These are phyloP conservation scores for Rhinopomastus cyanomelas DNA, from an alignment of 2,113 vertebrate species.

Conservation along the genomic window DNA sequence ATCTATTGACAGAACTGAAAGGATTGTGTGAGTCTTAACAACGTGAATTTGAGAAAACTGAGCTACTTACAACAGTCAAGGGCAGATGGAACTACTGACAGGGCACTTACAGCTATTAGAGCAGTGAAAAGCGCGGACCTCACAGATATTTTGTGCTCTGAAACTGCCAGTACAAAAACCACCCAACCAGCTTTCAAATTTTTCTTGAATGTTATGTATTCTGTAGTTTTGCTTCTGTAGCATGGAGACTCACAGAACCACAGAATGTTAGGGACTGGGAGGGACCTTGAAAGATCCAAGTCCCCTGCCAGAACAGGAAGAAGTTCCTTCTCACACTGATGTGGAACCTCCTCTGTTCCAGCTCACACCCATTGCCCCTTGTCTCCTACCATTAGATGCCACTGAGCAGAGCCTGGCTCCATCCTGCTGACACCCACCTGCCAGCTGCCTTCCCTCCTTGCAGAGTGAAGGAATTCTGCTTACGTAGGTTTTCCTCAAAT, in stretches of 20 bases:
- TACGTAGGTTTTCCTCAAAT: neutral
- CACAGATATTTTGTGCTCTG: neutral
- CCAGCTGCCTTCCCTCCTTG: neutral
- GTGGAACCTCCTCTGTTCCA: no score
- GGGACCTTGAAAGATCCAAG: no score
- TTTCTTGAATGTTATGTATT: neutral
- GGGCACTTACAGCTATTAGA: neutral
- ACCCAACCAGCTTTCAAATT: neutral
- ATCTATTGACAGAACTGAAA: slow-evolving; percentile 1
- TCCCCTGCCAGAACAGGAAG: no score
- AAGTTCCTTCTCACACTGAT: no score
- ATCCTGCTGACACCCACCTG: no score
- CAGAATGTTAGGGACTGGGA: no score
- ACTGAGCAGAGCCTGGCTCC: no score
- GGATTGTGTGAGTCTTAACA: slow-evolving; percentile 2
- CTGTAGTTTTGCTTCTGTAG: neutral
- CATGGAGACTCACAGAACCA: neutral
- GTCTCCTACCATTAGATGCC: no score
- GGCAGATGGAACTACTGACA: slow-evolving; percentile 10
- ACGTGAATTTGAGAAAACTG: neutral
- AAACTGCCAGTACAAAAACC: neutral
- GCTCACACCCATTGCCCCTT: no score
- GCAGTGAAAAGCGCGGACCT: neutral
- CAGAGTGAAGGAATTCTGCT: neutral
- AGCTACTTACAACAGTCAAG: neutral